Base-by-base conservation (phyloP, 2,888 invertebrate genomes). In the Tridacna crocea region DNA sequence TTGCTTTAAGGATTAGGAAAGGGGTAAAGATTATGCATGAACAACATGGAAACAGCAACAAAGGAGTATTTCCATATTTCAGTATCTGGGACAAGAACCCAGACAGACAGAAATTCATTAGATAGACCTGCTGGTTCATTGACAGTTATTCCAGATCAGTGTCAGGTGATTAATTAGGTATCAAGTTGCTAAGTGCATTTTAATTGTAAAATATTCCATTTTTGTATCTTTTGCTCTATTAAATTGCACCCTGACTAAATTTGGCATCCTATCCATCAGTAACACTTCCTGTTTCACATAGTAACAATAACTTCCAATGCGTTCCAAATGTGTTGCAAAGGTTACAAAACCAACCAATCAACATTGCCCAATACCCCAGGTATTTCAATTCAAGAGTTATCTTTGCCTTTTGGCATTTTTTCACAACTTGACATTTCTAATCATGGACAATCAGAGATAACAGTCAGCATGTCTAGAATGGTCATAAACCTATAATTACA, bases 251-350 rank as follows among this genome's bases (percentile, higher is more conserved):
- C 51, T 15, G 47, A 19, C 22, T 51, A 70, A 70, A n/a, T n/a
- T 22, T 22, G 70, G 51, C 51, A 70, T 70, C 70, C 3, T 51
- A 51, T 24, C 51, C 24, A 70, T 22, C 24, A 19, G 51, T 26
- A 70, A 70, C 70, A 70, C 51, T 51, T 70, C 70, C 70, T 51
- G 70, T 51, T 36, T 70, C 70, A 70, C 70, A 70, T 70, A 51
- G 47, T 51, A 70, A 47, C 47, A 51, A 70, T 51, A 47, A 51
- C 10, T 26, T 70, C 51, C 51, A 70, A 70, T 13, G 70, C 47
- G 22, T 70, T 70, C 70, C 26, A 70, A 51, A 70, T 70, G 51
- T 70, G 48, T 51, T 51, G n/a, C 70, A 36, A 36, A 36, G 36
- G 70, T 70, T n/a, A 26, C 24, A 48, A 47, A 70, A 51, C 17